These are phyloP conservation scores for Ruditapes philippinarum DNA, from an alignment of 1,140 invertebrate genomes.

Conservation along the genomic window DNA sequence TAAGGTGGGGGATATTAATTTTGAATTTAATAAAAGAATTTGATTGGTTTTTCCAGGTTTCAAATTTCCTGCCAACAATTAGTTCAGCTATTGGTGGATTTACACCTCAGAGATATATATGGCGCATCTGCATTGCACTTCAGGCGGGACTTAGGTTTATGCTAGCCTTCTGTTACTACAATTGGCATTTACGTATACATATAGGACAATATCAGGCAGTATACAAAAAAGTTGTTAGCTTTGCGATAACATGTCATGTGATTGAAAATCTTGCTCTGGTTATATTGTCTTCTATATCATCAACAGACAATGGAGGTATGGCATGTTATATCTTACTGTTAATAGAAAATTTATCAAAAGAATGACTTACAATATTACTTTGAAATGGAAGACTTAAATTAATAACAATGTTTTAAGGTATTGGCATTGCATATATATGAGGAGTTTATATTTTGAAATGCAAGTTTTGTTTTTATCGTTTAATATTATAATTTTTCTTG, in stretches of 20 bases:
- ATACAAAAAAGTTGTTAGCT: constrained; percentile 89
- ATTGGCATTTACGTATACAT: constrained; percentile 88
- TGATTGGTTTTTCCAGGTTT: constrained; percentile 90
- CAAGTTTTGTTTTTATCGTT: no score
- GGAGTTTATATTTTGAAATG: no score
- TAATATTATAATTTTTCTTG: no score
- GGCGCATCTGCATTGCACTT: constrained; percentile 95
- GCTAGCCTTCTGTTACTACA: constrained; percentile 92
- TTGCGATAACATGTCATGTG: constrained; percentile 91
- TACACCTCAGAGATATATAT: constrained; percentile 95
- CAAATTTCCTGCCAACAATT: constrained; percentile 96
- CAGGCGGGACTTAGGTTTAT: constrained; percentile 95
- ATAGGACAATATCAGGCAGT: constrained; percentile 78
- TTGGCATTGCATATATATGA: no score
- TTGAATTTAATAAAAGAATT: no score
- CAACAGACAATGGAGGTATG: constrained; percentile 94
- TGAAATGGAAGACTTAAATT: no score
- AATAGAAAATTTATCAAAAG: no score
- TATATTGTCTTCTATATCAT: constrained; percentile 95
- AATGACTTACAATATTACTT: no score
- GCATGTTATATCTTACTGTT: no score
- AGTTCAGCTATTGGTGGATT: constrained; percentile 97
- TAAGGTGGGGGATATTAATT: no score
- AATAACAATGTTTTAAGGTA: no score
- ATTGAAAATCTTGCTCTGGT: constrained; percentile 94